These are phyloP conservation scores for Gorsachius magnificus DNA, from an alignment of 2,797 vertebrate species.

Conservation along the genomic window DNA sequence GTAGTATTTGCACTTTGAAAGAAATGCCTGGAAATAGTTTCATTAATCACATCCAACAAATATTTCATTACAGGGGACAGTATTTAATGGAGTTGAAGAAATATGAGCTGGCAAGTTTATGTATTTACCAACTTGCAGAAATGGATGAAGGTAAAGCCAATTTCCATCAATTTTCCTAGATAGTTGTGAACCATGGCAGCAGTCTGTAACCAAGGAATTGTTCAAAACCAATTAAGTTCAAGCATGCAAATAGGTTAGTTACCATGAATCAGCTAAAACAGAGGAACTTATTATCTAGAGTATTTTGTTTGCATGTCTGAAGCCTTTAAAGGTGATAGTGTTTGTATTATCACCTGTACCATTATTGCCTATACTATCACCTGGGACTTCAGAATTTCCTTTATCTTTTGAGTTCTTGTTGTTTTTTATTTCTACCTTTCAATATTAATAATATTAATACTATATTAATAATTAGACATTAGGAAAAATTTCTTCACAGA, in stretches of 20 bases:
- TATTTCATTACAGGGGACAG: slow-evolving; percentile 75
- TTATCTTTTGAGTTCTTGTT: background rate
- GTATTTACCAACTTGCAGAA: slow-evolving; percentile 76
- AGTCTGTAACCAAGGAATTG: background rate
- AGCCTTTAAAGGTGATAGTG: background rate
- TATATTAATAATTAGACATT: too few species aligned
- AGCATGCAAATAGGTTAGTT: background rate
- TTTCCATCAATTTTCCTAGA: background rate
- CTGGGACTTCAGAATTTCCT: background rate
- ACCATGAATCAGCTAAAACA: background rate
- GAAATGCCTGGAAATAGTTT: background rate
- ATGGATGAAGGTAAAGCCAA: slow-evolving; percentile 74
- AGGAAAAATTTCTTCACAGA: too few species aligned
- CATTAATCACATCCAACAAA: background rate
- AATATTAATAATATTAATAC: too few species aligned
- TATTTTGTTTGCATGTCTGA: background rate
- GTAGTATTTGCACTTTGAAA: background rate
- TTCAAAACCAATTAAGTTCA: background rate
- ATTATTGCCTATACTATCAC: background rate
- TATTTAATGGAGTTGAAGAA: slow-evolving; percentile 78
- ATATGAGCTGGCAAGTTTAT: slow-evolving; percentile 76
- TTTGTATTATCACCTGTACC: background rate
- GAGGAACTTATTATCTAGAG: background rate
- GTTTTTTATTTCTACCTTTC: background rate
- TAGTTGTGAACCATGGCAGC: background rate